Percentiles rank a stretch among this genome's conserved stretches.
Evolutionary conservation across 2,888 invertebrate species (phyloP).

Genomic region (Teinopalpus imperialis): DNA sequence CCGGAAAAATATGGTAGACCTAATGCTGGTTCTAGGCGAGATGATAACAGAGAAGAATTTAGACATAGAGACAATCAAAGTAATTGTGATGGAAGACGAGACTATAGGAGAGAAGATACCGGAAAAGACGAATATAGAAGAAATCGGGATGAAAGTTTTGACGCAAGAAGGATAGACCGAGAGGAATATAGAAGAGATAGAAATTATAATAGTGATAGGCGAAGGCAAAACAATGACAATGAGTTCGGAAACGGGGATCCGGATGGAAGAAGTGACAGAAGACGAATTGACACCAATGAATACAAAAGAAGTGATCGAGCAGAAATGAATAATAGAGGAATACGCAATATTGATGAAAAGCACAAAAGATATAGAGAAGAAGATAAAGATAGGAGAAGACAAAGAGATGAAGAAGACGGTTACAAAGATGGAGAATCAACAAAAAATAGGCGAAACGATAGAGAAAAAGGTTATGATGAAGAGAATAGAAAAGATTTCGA

Average conservation of each 20-base stretch:
- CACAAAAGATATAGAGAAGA: slow-evolving; percentile 25
- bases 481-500: slow-evolving; percentile 6
- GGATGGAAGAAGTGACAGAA: slow-evolving; percentile 29
- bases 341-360: slow-evolving; percentile 20
- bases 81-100: slow-evolving; percentile 24
- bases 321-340: slow-evolving; percentile 29
- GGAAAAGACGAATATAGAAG: slow-evolving; percentile 24
- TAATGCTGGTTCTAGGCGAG: slow-evolving; percentile 35
- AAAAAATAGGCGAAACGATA: slow-evolving; percentile 11
- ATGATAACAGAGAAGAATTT: slow-evolving; percentile 30
- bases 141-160: slow-evolving; percentile 15
- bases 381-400: slow-evolving; percentile 22
- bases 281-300: slow-evolving; percentile 22
- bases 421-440: neutral
- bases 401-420: slow-evolving; percentile 19
- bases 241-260: slow-evolving; percentile 13
- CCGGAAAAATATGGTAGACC: slow-evolving; percentile 46
- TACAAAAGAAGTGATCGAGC: slow-evolving; percentile 19
- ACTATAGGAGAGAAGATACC: slow-evolving; percentile 24
- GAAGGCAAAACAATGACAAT: slow-evolving; percentile 17
- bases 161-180: slow-evolving; percentile 27
- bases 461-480: slow-evolving; percentile 7
- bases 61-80: slow-evolving; percentile 28
- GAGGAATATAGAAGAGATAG: slow-evolving; percentile 28
- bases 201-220: slow-evolving; percentile 24